Evolutionary conservation across 2,113 vertebrate genomes (phyloP).

Genomic region (Tichodroma muraria): DNA sequence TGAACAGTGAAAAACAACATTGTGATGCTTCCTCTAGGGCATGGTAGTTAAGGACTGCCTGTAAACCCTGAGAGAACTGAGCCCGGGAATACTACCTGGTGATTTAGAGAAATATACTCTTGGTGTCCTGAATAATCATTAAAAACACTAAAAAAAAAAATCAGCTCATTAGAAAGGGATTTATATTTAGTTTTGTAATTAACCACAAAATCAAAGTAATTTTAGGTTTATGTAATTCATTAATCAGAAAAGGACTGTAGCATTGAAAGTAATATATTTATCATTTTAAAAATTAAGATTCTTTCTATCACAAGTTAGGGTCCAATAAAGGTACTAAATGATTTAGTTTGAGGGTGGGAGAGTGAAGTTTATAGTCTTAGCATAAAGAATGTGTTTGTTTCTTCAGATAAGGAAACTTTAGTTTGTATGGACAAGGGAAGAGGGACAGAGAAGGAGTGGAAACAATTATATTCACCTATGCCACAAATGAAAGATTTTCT

Average conservation of each 20-base stretch:
- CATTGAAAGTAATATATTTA: neutral
- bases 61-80: neutral
- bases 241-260: neutral
- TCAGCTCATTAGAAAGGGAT: slow-evolving; percentile 10
- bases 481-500: neutral
- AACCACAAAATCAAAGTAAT: slow-evolving; percentile 13
- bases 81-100: slow-evolving; percentile 6
- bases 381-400: neutral
- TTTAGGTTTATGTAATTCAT: slow-evolving; percentile 24
- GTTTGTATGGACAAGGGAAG: neutral
- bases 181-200: slow-evolving; percentile 49
- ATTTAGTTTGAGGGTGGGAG: neutral
- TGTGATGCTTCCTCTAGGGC: neutral
- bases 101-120: neutral
- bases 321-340: neutral
- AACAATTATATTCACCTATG: neutral
- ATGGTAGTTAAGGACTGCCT: neutral
- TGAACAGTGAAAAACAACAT: neutral
- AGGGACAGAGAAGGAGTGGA: neutral
- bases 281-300: neutral
- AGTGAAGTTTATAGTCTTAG: neutral
- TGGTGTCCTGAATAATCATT: slow-evolving; percentile 37
- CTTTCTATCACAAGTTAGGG: neutral
- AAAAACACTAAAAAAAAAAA: neutral
- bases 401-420: neutral